A percentile compares a stretch with the other conserved stretches of the same genome.
phyloP scores from a whole-genome alignment of 2,113 vertebrate species.

The Tenrec ecaudatus region DNA sequence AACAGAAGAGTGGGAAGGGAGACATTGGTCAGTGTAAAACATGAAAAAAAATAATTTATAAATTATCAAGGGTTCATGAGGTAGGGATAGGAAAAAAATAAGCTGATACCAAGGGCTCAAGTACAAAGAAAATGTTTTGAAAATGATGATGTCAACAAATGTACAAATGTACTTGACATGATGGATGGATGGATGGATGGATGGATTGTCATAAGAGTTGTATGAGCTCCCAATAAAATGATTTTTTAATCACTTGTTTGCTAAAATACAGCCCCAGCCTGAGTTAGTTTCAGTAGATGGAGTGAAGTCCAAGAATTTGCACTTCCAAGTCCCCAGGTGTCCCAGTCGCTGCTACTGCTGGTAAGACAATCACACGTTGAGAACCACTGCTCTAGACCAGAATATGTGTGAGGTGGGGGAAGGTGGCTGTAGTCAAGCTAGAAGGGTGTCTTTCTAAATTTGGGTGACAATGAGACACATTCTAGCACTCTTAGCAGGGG shows the following conservation, averaged over 20 bases:
- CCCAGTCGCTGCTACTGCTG: background rate
- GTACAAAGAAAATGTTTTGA: too few relatives aligned
- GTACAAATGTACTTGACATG: too few relatives aligned
- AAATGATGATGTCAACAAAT: too few relatives aligned
- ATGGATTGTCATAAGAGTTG: too few relatives aligned
- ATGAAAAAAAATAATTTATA: too few relatives aligned
- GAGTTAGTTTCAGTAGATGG: background rate
- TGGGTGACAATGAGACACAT: background rate
- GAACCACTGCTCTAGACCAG: background rate
- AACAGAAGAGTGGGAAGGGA: too few relatives aligned
- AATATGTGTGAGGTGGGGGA: background rate
- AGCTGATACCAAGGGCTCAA: too few relatives aligned
- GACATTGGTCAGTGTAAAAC: too few relatives aligned
- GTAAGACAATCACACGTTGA: background rate
- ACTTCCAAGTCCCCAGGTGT: slow-evolving; percentile 33
- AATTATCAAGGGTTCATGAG: too few relatives aligned
- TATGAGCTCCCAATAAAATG: too few relatives aligned
- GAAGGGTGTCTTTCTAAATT: slow-evolving; percentile 45
- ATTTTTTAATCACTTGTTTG: background rate
- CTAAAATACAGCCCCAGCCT: slow-evolving; percentile 15
- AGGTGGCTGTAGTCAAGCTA: background rate
- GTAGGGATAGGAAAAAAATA: too few relatives aligned
- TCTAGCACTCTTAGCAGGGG: background rate
- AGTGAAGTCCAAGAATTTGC: background rate
- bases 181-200: too few relatives aligned